A percentile compares a stretch with the other conserved stretches of the same genome.
Evolutionary conservation across 2,113 vertebrate genomes (phyloP).

Genomic region (Ceyx cyanopectus): DNA sequence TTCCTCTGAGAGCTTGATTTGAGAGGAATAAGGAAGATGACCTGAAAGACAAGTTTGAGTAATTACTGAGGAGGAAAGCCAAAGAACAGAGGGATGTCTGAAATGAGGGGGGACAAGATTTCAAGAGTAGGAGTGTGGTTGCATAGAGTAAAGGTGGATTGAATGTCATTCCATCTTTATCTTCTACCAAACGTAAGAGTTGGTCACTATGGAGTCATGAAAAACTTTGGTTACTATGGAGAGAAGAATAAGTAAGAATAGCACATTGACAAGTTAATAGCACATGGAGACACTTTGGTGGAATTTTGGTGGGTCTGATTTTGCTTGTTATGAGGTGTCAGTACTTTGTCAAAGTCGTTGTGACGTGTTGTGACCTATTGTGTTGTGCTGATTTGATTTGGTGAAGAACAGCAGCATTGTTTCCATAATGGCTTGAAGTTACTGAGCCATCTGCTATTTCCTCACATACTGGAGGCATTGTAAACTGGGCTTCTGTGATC

Average conservation of each 20-base stretch:
- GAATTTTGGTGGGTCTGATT: background rate
- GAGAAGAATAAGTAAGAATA: background rate
- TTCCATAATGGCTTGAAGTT: background rate
- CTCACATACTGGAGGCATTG: background rate
- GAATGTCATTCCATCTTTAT: background rate
- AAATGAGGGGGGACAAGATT: background rate
- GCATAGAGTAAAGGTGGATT: background rate
- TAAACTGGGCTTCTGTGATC: constrained; percentile 12
- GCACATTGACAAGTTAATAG: background rate
- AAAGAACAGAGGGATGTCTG: background rate
- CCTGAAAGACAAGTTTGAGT: background rate
- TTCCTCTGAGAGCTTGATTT: background rate
- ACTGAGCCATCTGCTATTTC: background rate
- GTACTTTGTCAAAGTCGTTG: background rate
- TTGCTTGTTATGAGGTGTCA: background rate
- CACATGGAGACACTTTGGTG: background rate
- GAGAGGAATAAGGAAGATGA: background rate
- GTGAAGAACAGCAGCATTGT: background rate
- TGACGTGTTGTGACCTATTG: background rate
- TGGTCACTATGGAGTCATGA: background rate
- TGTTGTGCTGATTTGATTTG: background rate
- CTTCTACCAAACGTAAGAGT: background rate
- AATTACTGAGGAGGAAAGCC: background rate
- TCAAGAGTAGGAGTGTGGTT: background rate
- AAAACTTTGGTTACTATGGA: background rate